phyloP scores from a whole-genome alignment of 2,113 vertebrate genomes.

The Bujurquina vittata region DNA sequence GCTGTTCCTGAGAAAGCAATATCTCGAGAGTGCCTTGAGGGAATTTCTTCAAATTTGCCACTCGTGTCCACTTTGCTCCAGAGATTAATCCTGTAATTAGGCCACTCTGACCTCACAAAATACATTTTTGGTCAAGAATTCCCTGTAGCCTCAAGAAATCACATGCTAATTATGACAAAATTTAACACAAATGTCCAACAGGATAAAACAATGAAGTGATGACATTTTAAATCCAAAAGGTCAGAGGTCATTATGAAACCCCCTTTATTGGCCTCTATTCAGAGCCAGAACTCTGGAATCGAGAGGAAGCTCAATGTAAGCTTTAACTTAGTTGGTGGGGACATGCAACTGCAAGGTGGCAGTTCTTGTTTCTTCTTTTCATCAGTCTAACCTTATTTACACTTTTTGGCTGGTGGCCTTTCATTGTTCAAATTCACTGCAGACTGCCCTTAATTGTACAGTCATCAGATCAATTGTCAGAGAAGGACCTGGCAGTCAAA shows the following conservation, averaged over 20 bases:
- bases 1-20: neutral
- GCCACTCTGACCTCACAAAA: neutral
- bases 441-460: slow-evolving; percentile 21
- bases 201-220: neutral
- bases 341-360: neutral
- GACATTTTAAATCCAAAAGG: slow-evolving; percentile 2
- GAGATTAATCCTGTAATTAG: neutral
- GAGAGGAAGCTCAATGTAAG: neutral
- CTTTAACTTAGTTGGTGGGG: neutral
- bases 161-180: neutral
- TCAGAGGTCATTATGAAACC: neutral
- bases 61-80: neutral
- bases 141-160: neutral
- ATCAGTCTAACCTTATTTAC: neutral
- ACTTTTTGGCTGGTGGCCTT: neutral
- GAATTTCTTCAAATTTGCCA: neutral
- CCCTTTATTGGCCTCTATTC: neutral
- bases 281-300: neutral
- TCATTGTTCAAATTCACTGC: slow-evolving; percentile 9
- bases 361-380: neutral
- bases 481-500: slow-evolving; percentile 4
- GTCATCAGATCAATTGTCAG: slow-evolving; percentile 34
- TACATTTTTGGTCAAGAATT: neutral
- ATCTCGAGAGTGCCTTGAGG: neutral
- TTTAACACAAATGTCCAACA: neutral